Conservation (phyloP, 2,797 vertebrate genomes). For the Garrulus glandarius region DNA sequence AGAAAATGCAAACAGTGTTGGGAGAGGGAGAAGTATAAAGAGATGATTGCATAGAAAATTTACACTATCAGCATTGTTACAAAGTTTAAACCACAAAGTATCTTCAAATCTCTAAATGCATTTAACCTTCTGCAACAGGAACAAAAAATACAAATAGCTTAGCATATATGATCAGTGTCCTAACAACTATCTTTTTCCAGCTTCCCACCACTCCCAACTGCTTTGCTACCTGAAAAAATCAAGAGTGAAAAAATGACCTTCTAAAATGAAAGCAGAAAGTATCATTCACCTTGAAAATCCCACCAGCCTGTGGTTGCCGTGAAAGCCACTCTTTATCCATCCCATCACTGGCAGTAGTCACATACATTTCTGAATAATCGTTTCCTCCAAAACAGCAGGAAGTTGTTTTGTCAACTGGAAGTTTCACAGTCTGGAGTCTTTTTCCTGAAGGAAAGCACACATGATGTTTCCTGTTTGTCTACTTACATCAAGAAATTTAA, state of each 20-base stretch:
- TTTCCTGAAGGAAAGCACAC: constrained; percentile 76
- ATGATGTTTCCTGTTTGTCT: neutral
- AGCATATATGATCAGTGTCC: neutral
- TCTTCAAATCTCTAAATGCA: neutral
- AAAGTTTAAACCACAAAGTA: neutral
- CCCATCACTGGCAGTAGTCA: constrained; percentile 84
- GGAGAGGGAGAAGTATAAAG: neutral
- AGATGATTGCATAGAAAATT: neutral
- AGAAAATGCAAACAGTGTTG: neutral
- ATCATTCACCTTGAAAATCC: constrained; percentile 85
- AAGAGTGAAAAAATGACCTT: neutral
- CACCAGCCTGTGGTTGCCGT: constrained; percentile 83
- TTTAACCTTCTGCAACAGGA: neutral
- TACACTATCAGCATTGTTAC: neutral
- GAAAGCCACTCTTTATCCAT: constrained; percentile 73
- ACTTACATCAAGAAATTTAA: neutral
- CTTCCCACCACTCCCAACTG: neutral
- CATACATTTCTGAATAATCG: constrained; percentile 89
- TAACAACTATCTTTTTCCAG: neutral
- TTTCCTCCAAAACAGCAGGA: constrained; percentile 93
- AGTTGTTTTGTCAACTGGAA: constrained; percentile 86
- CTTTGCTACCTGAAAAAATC: neutral
- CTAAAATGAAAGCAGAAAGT: neutral
- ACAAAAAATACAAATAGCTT: neutral
- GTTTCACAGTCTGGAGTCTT: constrained; percentile 83